A percentile compares a stretch with the other conserved stretches of the same genome.
These are phyloP conservation scores for Leucania comma DNA, from an alignment of 2,888 invertebrate genomes.

Conservation along the genomic window DNA sequence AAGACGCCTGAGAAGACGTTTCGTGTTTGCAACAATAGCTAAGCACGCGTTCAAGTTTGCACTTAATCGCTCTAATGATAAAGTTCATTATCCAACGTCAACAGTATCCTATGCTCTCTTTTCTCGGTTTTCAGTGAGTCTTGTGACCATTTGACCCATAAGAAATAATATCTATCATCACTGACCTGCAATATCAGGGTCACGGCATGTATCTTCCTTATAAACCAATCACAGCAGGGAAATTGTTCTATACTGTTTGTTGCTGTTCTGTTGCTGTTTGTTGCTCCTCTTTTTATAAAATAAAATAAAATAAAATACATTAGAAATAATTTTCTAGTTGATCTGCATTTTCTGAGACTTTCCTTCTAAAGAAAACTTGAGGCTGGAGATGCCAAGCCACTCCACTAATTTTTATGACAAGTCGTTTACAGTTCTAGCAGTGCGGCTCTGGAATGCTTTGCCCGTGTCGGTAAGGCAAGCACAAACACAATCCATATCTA, in stretches of 20 bases:
- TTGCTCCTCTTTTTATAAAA: too few species aligned
- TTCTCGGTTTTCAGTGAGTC: not conserved
- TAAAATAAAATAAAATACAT: not conserved
- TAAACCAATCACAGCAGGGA: not conserved
- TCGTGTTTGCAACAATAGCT: not conserved
- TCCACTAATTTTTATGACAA: too few species aligned
- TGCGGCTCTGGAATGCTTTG: too few species aligned
- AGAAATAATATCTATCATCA: conserved; percentile 1
- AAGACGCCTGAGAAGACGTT: conserved; percentile 1
- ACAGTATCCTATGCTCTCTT: not conserved
- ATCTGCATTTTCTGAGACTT: too few species aligned
- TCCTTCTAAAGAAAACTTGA: too few species aligned
- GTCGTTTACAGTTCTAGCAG: too few species aligned
- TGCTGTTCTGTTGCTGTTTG: too few species aligned
- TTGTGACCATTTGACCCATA: conserved; percentile 6
- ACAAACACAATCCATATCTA: too few species aligned
- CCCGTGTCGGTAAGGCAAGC: too few species aligned
- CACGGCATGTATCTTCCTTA: not conserved
- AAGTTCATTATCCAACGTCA: conserved; percentile 8
- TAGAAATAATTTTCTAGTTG: too few species aligned
- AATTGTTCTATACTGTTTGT: conserved; percentile 8
- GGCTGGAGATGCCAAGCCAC: too few species aligned
- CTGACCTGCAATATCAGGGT: not conserved
- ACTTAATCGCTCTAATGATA: not conserved
- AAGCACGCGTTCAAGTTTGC: conserved; percentile 1